Percentiles rank a stretch among this genome's conserved stretches.
phyloP scores from a whole-genome alignment of 2,888 invertebrate genomes.

The Ormyrus nitidulus region DNA sequence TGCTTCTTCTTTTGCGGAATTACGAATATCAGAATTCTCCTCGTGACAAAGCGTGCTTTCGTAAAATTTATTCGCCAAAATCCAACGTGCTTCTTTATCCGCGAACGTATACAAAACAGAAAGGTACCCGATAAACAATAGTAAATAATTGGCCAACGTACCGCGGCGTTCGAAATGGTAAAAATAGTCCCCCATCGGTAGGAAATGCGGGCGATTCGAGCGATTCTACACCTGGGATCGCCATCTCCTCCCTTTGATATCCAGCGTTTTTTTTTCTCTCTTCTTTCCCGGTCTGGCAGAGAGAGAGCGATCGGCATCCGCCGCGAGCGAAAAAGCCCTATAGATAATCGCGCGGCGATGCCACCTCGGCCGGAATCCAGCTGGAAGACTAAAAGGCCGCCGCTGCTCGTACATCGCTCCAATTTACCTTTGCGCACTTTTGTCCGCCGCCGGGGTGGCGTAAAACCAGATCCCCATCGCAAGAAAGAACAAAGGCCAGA shows the following conservation, averaged over 20 bases:
- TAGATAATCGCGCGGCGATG: slow-evolving; percentile 32
- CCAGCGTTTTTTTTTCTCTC: neutral
- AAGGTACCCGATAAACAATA: too few relatives aligned
- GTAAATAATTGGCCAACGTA: too few relatives aligned
- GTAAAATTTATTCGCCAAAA: too few relatives aligned
- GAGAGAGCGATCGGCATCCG: neutral
- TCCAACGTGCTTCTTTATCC: too few relatives aligned
- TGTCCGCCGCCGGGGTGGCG: neutral
- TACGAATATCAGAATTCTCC: too few relatives aligned
- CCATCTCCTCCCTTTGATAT: slow-evolving; percentile 10
- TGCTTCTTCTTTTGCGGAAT: too few relatives aligned
- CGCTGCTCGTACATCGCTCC: slow-evolving; percentile 44
- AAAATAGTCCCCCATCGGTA: neutral
- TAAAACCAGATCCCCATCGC: slow-evolving; percentile 28
- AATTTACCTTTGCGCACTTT: slow-evolving; percentile 35
- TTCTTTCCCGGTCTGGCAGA: neutral
- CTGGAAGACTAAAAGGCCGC: slow-evolving; percentile 44
- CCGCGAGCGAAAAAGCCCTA: neutral
- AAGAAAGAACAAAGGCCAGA: slow-evolving; percentile 49
- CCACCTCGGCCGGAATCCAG: slow-evolving; percentile 31
- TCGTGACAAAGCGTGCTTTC: too few relatives aligned
- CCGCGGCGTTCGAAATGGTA: neutral
- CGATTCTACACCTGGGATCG: neutral
- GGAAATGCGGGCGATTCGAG: neutral
- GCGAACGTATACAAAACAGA: neutral